Percentiles rank a stretch among this genome's conserved stretches.
Evolutionary conservation across 2,888 invertebrate genomes (phyloP).

Genomic region (Biston stratarius): DNA sequence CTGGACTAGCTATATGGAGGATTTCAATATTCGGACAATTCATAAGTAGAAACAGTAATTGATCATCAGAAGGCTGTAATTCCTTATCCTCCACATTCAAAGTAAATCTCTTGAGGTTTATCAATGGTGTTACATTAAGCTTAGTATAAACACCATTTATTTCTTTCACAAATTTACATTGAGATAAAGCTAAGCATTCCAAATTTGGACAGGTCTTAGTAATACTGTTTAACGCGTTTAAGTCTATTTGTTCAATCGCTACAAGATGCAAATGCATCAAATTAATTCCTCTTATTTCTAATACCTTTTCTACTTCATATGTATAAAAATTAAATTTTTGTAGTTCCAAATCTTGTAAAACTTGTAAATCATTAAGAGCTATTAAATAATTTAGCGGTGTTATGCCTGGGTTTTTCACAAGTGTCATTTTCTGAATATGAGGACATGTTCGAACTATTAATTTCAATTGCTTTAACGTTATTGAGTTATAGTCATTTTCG

Average conservation of each 20-base stretch:
- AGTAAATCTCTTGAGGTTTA: not conserved
- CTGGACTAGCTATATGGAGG: not conserved
- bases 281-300: not conserved
- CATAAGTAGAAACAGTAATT: not conserved
- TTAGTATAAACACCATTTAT: not conserved
- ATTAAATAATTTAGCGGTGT: not conserved
- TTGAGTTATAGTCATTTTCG: not conserved
- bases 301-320: not conserved
- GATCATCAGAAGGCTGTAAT: not conserved
- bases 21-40: not conserved
- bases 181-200: not conserved
- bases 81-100: not conserved
- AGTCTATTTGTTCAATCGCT: not conserved
- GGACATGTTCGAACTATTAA: conserved; percentile 2
- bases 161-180: not conserved
- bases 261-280: not conserved
- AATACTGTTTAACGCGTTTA: not conserved
- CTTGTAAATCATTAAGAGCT: not conserved
- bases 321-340: not conserved
- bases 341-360: not conserved
- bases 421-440: not conserved
- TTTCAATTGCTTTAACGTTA: not conserved
- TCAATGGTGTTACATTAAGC: not conserved
- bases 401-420: not conserved
- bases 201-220: not conserved